Conservation (phyloP, 2,888 invertebrate genomes). For the Nephrotoma guestfalica region DNA sequence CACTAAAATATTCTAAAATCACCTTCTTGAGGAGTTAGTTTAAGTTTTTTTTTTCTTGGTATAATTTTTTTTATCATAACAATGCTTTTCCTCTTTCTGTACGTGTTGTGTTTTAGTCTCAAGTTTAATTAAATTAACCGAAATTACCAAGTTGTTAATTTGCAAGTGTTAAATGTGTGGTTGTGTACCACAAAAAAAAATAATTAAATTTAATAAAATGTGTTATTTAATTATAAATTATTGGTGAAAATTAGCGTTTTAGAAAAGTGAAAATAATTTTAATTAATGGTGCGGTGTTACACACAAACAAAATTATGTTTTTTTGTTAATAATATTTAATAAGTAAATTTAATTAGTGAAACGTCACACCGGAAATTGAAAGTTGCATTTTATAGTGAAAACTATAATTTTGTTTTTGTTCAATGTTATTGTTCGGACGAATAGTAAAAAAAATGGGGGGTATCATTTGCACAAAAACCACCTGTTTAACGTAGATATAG, state of each 20-base stretch:
- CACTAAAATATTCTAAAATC: neutral
- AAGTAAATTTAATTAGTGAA: neutral
- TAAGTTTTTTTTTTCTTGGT: neutral
- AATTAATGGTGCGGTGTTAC: neutral
- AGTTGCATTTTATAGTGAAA: neutral
- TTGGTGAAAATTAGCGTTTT: neutral
- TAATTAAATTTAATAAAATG: neutral
- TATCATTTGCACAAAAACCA: neutral
- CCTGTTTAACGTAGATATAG: neutral
- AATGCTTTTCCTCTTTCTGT: neutral
- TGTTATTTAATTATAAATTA: neutral
- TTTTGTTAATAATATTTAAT: neutral
- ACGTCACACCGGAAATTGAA: neutral
- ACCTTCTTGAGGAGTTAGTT: neutral
- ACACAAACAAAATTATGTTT: neutral
- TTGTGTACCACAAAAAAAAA: neutral
- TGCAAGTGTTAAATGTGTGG: neutral
- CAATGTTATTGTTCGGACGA: neutral
- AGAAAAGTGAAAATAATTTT: neutral
- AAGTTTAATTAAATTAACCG: neutral
- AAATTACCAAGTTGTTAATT: neutral
- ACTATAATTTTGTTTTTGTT: neutral
- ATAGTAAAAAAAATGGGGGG: neutral
- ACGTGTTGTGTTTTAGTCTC: neutral
- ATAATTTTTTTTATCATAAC: neutral